Evolutionary conservation across 2,888 invertebrate species (phyloP).

Genomic region (Drepana falcataria): DNA sequence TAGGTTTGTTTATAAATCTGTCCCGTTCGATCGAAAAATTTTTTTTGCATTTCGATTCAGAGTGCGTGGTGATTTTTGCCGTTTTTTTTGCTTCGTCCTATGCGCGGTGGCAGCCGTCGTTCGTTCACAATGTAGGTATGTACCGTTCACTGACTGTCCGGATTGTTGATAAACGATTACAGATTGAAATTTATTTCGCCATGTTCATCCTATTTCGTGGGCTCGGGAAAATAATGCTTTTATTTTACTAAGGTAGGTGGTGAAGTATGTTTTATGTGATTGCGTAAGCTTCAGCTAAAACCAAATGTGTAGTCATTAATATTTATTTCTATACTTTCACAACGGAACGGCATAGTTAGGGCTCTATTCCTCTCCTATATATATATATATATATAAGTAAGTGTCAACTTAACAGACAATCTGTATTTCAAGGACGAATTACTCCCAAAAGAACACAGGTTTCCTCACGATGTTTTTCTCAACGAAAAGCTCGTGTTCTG

Average conservation of each 20-base stretch:
- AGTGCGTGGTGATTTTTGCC: constrained; percentile 71
- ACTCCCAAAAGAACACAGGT: too few species aligned
- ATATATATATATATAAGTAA: too few species aligned
- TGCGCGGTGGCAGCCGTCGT: constrained; percentile 51
- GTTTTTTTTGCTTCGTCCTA: constrained; percentile 51
- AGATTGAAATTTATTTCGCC: neutral
- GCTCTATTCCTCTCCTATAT: too few species aligned
- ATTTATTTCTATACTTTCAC: too few species aligned
- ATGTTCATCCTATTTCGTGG: neutral
- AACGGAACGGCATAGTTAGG: too few species aligned
- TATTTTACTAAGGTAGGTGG: neutral
- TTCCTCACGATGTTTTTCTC: too few species aligned
- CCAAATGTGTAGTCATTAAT: too few species aligned
- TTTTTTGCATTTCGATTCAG: constrained; percentile 76
- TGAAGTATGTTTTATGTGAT: neutral
- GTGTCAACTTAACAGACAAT: too few species aligned
- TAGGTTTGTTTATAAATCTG: constrained; percentile 31
- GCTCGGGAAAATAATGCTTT: neutral
- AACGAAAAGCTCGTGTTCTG: too few species aligned
- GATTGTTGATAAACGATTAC: constrained; percentile 3
- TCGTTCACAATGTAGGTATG: constrained; percentile 40
- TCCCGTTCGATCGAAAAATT: constrained; percentile 60
- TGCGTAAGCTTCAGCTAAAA: too few species aligned
- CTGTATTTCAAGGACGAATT: too few species aligned
- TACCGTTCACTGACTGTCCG: constrained; percentile 24